Base-by-base conservation (phyloP, 2,797 vertebrate genomes). In the Xyrichtys novacula region DNA sequence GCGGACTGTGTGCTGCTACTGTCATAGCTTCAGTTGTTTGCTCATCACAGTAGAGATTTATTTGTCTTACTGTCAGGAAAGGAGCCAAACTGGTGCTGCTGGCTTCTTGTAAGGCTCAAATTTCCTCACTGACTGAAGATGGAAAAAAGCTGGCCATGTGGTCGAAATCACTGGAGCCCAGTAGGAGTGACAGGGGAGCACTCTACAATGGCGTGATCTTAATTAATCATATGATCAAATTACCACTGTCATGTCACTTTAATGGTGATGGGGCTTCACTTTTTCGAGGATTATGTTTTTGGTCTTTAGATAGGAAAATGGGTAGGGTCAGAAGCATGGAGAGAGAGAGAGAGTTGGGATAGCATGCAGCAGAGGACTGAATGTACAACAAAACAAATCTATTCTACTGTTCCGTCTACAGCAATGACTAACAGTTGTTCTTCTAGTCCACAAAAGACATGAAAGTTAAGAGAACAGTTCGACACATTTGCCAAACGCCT, bases 21-120 rank as follows among this genome's bases (percentile, higher is more conserved):
- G 74, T 58, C 71, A 71, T 74, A 69, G 75, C 56, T 76, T 75
- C 54, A 48, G n/a, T n/a, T 65, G 76, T 78, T 72, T 76, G 72
- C 65, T 43, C 71, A 75, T 78, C 69, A 65, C 70, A 64, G 48
- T 32, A 59, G 38, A 76, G 63, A 79, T 76, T 56, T 79, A 73
- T 79, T 72, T 79, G 53, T 68, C 60, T 67, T 31, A 46, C 44
- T 75, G 67, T 58, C 55, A 59, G 66, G 55, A 73, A 31, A 53
- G 29, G 26, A 76, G 66, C 61, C 65, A 74, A 74, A 71, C 34
- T 32, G n/a, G 36, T 19, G 48, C 74, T 16, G 14, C 39, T 36
- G 48, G 59, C 61, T 75, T 65, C 57, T 61, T 61, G 66, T 60
- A 63, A 76, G 23, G 75, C 50, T 76, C 47, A 59, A 6, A 60